These are phyloP conservation scores for Melopsittacus undulatus DNA, from an alignment of 2,797 vertebrate genomes.

Conservation along the genomic window DNA sequence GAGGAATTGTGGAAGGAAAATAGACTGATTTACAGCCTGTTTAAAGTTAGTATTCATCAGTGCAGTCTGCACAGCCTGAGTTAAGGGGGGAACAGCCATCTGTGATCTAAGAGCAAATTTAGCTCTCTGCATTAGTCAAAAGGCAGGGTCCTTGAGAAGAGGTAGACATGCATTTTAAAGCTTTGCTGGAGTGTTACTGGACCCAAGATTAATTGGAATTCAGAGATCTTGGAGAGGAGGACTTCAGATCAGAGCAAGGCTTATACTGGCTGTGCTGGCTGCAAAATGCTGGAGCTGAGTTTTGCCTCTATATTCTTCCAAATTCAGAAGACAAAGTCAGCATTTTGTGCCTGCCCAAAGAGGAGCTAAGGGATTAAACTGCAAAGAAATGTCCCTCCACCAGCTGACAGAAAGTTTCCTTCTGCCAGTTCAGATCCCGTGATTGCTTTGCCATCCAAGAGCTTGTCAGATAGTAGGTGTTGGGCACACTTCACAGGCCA, in stretches of 20 bases:
- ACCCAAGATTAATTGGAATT: background rate
- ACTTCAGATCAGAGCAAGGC: background rate
- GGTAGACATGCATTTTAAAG: background rate
- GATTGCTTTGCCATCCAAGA: conserved; percentile 40
- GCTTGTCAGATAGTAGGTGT: conserved; percentile 37
- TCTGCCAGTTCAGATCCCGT: conserved; percentile 25
- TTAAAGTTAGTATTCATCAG: conserved; percentile 6
- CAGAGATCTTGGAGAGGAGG: background rate
- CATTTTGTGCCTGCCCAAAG: conserved; percentile 35
- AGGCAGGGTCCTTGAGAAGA: background rate
- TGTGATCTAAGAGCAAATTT: conserved; percentile 5
- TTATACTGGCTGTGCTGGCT: conserved; percentile 1
- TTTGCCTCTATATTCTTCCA: conserved; percentile 12
- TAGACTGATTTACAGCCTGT: conserved; percentile 5
- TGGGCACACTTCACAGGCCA: background rate
- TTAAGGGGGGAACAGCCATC: background rate
- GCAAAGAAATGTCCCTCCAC: background rate
- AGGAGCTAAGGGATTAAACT: conserved; percentile 24
- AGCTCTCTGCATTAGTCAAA: background rate
- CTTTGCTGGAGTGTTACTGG: background rate
- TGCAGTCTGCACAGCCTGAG: background rate
- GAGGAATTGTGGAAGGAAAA: conserved; percentile 24
- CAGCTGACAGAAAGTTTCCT: background rate
- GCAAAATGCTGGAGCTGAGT: background rate
- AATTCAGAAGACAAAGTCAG: conserved; percentile 45